A percentile compares a stretch with the other conserved stretches of the same genome.
These are phyloP conservation scores for Patella vulgata DNA, from an alignment of 1,140 invertebrate genomes.

Conservation along the genomic window DNA sequence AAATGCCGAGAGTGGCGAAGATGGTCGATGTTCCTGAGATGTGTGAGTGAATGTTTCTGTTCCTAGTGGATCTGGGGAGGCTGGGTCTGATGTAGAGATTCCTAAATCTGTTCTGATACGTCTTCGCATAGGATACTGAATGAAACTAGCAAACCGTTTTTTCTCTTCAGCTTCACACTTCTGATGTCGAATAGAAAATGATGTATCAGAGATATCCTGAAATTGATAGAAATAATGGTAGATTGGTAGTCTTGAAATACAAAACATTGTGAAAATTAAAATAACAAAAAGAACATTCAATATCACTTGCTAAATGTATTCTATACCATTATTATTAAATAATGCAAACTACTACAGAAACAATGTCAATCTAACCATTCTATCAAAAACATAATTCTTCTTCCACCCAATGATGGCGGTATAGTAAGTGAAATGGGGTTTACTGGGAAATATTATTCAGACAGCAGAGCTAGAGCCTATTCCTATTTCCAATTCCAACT, in stretches of 20 bases:
- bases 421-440: no score
- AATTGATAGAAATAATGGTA: slow-evolving; percentile 65
- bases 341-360: not conserved
- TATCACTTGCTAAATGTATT: not conserved
- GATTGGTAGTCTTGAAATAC: not conserved
- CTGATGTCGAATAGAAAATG: slow-evolving; percentile 76
- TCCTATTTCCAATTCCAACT: no score
- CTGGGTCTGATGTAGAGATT: slow-evolving; percentile 28
- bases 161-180: slow-evolving; percentile 82
- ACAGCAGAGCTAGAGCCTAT: no score
- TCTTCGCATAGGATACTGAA: slow-evolving; percentile 73
- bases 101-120: slow-evolving; percentile 60
- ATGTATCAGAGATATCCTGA: slow-evolving; percentile 83
- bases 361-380: not conserved
- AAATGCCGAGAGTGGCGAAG: not conserved
- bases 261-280: not conserved
- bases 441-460: no score
- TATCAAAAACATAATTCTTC: not conserved
- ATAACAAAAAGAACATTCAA: not conserved
- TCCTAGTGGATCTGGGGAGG: slow-evolving; percentile 9
- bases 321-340: not conserved
- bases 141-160: slow-evolving; percentile 79
- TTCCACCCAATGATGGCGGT: no score
- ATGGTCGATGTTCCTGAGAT: not conserved
- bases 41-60: slow-evolving; percentile 6